phyloP scores from a whole-genome alignment of 2,888 invertebrate genomes.

The Cistogaster globosa region DNA sequence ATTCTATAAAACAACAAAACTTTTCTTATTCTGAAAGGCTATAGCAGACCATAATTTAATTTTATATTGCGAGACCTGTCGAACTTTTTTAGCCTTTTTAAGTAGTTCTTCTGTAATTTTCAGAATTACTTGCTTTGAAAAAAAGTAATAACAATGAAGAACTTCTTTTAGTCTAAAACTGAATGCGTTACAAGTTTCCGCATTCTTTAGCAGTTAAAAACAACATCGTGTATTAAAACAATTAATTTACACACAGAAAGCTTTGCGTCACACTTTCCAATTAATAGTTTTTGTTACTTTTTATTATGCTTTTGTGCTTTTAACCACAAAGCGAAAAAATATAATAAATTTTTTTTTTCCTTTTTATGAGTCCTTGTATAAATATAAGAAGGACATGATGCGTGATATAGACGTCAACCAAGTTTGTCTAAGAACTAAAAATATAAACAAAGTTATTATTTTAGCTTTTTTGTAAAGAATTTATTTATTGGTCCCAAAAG shows the following conservation, averaged over 20 bases:
- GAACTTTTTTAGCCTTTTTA: too few relatives aligned
- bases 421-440: conserved; percentile 3
- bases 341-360: conserved; percentile 8
- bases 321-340: background rate
- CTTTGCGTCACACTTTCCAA: conserved; percentile 2
- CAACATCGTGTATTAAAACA: background rate
- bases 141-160: too few relatives aligned
- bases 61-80: too few relatives aligned
- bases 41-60: too few relatives aligned
- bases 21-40: too few relatives aligned
- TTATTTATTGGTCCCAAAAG: background rate
- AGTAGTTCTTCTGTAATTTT: too few relatives aligned
- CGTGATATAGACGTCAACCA: conserved; percentile 16
- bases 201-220: background rate
- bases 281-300: background rate
- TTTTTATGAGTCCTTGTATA: background rate
- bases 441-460: background rate
- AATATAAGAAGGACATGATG: background rate
- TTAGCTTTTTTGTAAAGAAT: background rate
- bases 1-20: too few relatives aligned
- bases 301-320: conserved; percentile 1
- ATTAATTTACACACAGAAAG: conserved; percentile 8
- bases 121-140: too few relatives aligned
- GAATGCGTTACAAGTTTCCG: background rate
- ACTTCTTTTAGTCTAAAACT: background rate